These are phyloP conservation scores for Scarus forsteni DNA, from an alignment of 2,797 vertebrate genomes.

Conservation along the genomic window DNA sequence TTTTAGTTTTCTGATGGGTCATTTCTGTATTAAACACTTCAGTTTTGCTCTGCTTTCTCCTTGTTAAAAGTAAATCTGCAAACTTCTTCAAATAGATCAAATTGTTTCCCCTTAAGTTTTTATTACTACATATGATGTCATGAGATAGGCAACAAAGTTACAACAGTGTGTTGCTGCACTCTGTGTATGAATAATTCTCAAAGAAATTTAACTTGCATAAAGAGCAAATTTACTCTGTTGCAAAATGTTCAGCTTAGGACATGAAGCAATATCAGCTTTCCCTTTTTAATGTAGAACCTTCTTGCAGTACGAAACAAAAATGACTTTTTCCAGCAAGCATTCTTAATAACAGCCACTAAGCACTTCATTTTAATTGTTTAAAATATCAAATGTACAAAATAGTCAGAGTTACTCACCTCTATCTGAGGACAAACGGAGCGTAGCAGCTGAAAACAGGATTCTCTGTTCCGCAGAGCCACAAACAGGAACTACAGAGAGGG, in stretches of 20 bases:
- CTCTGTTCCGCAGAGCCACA: conserved; percentile 86
- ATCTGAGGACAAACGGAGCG: conserved; percentile 83
- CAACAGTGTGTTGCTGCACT: neutral
- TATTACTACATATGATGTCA: neutral
- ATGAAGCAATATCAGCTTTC: neutral
- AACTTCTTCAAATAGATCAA: too few species aligned
- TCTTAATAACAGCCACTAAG: too few species aligned
- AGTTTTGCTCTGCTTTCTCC: too few species aligned
- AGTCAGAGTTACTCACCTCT: conserved; percentile 74
- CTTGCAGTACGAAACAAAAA: neutral
- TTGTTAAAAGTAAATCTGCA: too few species aligned
- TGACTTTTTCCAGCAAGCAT: neutral
- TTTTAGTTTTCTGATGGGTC: too few species aligned
- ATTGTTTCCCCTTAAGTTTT: too few species aligned
- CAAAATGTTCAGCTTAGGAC: neutral
- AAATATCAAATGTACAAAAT: neutral
- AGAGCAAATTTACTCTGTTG: neutral
- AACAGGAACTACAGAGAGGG: conserved; percentile 84
- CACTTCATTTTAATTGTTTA: neutral
- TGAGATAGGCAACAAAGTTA: neutral
- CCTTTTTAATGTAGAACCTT: neutral
- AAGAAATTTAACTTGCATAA: neutral
- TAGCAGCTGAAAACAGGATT: conserved; percentile 87
- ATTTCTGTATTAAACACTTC: too few species aligned
- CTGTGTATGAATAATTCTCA: neutral